Evolutionary conservation across 2,888 invertebrate species (phyloP), one percentile per base, ranked within the genome.

Genomic region (Diadromus collaris): DNA sequence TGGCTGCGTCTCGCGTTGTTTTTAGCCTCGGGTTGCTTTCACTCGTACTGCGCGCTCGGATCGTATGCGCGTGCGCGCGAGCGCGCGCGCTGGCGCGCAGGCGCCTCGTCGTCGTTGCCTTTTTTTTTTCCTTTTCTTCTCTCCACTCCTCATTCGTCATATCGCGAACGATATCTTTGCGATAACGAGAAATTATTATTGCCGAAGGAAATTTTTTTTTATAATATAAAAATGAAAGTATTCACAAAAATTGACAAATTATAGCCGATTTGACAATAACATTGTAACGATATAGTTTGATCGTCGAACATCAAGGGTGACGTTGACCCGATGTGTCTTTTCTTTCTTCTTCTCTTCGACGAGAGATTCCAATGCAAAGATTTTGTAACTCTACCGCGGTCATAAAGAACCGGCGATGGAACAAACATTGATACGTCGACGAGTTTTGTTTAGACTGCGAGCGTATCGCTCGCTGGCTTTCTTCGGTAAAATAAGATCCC

Each of bases 11-110:
- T 51, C 73, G 73, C 78, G 73, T 73, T 78, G 78, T 78, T 78
- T 78, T 78, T 78, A 78, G 78, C 78, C 73, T 78, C 78, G 64
- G 78, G 68, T 78, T 78, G 78, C 78, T 78, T 78, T 78, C 78
- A 78, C 77, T 78, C 77, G 77, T 73, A 69, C 68, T 54, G 24
- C 38, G 51, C 51, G 51, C 10, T 21, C 24, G 21, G 51, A 9
- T 51, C 51, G 51, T 51, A 24, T 21, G 51, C 24, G 46, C 19
- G 51, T 16, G 38, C 38, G 38, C 38, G 38, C 38, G 13, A 13
- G 38, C 38, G 16, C 13, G 38, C 51, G 24, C 51, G n/a, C n/a
- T n/a, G n/a, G n/a, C 38, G 13, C 38, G 38, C 38, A 41, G 38
- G 38, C 51, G 24, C 51, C 51, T 64, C 29, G 48, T 67, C 32